Conservation (phyloP, 2,797 vertebrate genomes). For the Smutsia gigantea region DNA sequence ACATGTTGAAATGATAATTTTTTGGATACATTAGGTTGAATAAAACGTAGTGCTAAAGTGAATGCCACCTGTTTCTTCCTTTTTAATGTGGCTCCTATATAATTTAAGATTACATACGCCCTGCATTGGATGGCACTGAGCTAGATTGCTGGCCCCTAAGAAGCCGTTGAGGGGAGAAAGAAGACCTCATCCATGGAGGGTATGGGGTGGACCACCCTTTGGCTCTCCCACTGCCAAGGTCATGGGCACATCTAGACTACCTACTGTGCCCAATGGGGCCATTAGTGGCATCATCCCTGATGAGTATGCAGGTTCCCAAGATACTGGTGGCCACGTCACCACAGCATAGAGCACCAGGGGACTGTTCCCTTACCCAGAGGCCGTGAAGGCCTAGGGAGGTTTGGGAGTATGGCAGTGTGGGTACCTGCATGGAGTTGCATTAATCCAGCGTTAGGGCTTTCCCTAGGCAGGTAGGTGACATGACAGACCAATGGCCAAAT, state of each 20-base stretch:
- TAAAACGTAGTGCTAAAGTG: background rate
- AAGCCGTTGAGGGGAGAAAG: accelerated
- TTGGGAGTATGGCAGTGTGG: accelerated
- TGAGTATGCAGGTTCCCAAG: accelerated
- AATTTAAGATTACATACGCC: background rate
- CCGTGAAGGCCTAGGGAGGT: background rate
- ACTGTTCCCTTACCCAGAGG: background rate
- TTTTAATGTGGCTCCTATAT: background rate
- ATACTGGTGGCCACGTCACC: background rate
- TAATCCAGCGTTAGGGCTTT: background rate
- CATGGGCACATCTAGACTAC: background rate
- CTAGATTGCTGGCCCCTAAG: background rate
- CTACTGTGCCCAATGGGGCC: accelerated
- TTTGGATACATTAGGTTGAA: background rate
- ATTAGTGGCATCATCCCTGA: background rate
- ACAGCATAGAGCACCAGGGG: background rate
- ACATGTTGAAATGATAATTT: background rate
- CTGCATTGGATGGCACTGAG: background rate
- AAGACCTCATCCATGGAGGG: background rate
- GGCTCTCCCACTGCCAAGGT: background rate
- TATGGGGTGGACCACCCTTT: background rate
- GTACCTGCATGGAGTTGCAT: background rate
- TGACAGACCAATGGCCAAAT: background rate
- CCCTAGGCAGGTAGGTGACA: background rate
- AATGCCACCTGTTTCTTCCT: background rate